Percentiles rank a stretch among this genome's conserved stretches.
phyloP scores from a whole-genome alignment of 2,888 invertebrate genomes.

The Cantharis nigra region DNA sequence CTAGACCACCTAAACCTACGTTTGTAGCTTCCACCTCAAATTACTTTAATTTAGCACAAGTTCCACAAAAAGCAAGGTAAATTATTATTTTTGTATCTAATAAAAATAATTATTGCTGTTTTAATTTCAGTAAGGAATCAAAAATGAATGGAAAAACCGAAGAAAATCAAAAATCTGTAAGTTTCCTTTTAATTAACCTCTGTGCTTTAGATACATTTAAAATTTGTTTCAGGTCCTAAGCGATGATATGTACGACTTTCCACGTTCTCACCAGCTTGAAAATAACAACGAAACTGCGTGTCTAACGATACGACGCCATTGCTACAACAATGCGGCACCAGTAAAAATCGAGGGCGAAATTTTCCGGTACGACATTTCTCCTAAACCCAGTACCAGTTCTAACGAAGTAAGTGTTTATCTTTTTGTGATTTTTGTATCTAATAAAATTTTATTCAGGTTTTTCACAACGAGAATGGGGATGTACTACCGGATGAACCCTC shows the following conservation, averaged over 20 bases:
- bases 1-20: conserved; percentile 77
- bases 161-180: not conserved
- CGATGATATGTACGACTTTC: conserved; percentile 73
- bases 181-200: not conserved
- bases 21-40: conserved; percentile 59
- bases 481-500: conserved; percentile 52
- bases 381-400: conserved; percentile 50
- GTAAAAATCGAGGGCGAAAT: conserved; percentile 58
- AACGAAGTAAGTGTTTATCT: conserved; percentile 35
- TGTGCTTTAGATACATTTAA: not conserved
- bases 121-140: conserved; percentile 14
- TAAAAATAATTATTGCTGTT: not conserved
- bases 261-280: conserved; percentile 65
- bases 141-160: conserved; percentile 12
- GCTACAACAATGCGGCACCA: conserved; percentile 67
- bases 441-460: conserved; percentile 41
- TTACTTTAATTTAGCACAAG: conserved; percentile 54
- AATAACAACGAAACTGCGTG: conserved; percentile 41
- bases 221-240: conserved; percentile 24
- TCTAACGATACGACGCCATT: conserved; percentile 56
- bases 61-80: not conserved
- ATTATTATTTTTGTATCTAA: not conserved
- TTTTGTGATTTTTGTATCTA: not conserved
- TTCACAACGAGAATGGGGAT: conserved; percentile 45
- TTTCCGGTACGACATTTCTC: conserved; percentile 63